phyloP scores from a whole-genome alignment of 2,113 vertebrate species.

The Talpa occidentalis region DNA sequence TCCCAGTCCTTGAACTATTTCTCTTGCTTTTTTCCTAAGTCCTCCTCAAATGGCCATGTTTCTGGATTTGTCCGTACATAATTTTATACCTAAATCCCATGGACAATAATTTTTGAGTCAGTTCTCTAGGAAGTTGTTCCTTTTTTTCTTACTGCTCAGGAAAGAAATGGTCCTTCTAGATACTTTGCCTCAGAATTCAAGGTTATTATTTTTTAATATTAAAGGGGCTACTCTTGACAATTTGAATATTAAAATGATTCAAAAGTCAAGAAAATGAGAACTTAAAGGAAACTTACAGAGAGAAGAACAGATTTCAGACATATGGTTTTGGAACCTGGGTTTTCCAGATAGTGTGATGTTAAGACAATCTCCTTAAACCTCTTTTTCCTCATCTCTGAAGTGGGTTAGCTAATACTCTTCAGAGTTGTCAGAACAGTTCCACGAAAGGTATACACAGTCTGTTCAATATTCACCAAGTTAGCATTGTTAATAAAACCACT shows the following conservation, averaged over 20 bases:
- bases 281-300: neutral
- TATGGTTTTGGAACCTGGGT: neutral
- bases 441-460: neutral
- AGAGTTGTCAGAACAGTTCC: neutral
- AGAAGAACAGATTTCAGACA: neutral
- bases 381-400: neutral
- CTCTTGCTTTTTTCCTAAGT: conserved; percentile 31
- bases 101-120: neutral
- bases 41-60: neutral
- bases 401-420: neutral
- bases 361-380: neutral
- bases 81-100: neutral
- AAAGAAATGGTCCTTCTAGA: neutral
- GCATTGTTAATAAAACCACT: neutral
- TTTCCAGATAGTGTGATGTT: neutral
- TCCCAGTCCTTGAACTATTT: neutral
- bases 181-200: neutral
- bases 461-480: neutral
- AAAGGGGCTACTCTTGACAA: no score
- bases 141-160: neutral
- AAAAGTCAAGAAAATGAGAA: neutral
- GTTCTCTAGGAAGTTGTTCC: neutral
- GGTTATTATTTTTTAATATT: no score
- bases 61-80: neutral
- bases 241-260: no score